A percentile compares a stretch with the other conserved stretches of the same genome.
These are phyloP conservation scores for Neodiprion lecontei DNA, from an alignment of 1,140 invertebrate species.

Conservation along the genomic window DNA sequence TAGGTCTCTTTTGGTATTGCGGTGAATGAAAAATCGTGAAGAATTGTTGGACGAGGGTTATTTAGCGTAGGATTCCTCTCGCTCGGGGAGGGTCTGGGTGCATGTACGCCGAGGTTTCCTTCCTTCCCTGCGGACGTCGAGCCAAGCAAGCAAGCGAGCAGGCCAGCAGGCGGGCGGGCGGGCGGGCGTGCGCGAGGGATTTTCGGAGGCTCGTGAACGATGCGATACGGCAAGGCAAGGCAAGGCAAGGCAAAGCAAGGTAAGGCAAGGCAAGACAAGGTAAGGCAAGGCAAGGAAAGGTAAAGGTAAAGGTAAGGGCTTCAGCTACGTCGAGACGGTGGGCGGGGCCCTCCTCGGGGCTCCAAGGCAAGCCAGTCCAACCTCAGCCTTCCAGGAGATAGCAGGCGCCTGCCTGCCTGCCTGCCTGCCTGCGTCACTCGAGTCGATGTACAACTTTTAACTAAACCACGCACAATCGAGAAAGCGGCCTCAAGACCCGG, in stretches of 20 bases:
- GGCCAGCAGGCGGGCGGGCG: background rate
- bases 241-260: constrained; percentile 21
- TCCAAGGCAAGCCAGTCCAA: constrained; percentile 61
- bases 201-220: constrained; percentile 41
- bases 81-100: background rate
- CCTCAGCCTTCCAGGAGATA: constrained; percentile 55
- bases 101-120: background rate
- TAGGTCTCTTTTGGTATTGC: background rate
- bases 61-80: no score
- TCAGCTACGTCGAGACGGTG: constrained; percentile 58
- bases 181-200: constrained; percentile 43
- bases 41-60: constrained; percentile 2
- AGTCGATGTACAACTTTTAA: constrained; percentile 2
- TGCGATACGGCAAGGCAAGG: constrained; percentile 13
- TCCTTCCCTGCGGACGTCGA: background rate
- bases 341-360: constrained; percentile 57
- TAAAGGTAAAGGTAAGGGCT: constrained; percentile 38
- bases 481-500: background rate
- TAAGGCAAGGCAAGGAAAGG: background rate
- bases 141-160: no score
- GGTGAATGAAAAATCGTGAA: background rate
- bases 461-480: background rate
- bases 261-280: background rate
- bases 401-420: constrained; percentile 40
- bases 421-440: background rate